Evolutionary conservation across 2,113 vertebrate genomes (phyloP), one percentile per base, ranked within the genome.

Genomic region (Pimephales promelas): DNA sequence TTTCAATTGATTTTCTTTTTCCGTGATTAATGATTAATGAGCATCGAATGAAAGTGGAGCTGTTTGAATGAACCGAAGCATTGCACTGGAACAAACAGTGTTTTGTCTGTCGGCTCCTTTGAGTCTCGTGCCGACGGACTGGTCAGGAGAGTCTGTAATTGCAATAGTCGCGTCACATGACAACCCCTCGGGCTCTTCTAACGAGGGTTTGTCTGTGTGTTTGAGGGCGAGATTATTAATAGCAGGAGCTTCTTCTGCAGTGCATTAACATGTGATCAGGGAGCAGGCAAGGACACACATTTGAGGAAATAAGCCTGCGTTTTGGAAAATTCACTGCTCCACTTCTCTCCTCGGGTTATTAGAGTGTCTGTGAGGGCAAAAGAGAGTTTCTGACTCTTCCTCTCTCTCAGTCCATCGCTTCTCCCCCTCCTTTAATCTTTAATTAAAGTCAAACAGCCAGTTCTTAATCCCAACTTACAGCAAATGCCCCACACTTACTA

Each of bases 161-260:
- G 91, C 89, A 89, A 72, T 87, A 81, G 86, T 89, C 82, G 85
- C 86, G 88, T 91, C 85, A 84, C 80, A 89, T 89, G 89, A 88
- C 85, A 88, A 90, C 88, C 91, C 90, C 86, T 83, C 85, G 85
- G 87, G 88, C 89, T 86, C 90, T 87, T 88, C 88, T 93, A 40
- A 9, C 40, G 40, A 40, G 40, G 1, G 40, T 9, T 9, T 8
- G 1, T 1, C 47, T 47, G 84, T 84, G 84, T 87, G 89, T 88
- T 89, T 62, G 26, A 64, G 61, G 26, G 61, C 26, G 8, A 68
- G 64, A 36, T 24, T 45, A 24, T 13, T 34, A 66, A 64, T 78
- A 82, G 43, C 36, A 10, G 18, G 40, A 16, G 24, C 14, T 62
- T 54, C n/a, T 83, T 70, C n/a, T 34, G 62, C 81, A 72, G 49